Conservation (phyloP, 2,113 vertebrate species). For the Capreolus pygargus region DNA sequence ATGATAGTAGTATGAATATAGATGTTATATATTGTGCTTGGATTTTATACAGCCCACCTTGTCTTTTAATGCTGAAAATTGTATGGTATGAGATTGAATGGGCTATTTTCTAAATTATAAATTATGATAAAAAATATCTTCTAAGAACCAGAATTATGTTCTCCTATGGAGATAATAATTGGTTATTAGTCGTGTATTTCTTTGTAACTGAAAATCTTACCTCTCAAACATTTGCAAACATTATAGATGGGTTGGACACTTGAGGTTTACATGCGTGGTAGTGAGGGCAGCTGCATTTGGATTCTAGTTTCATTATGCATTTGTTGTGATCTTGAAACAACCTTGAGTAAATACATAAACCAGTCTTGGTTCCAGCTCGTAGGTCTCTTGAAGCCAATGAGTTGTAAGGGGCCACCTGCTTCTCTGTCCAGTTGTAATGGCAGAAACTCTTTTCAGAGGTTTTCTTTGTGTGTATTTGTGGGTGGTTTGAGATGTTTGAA, state of each 20-base stretch:
- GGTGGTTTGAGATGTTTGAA: not conserved
- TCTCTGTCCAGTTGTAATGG: not conserved
- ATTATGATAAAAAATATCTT: not conserved
- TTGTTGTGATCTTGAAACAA: not conserved
- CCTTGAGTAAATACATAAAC: not conserved
- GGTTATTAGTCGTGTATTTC: not conserved
- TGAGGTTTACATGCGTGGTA: not conserved
- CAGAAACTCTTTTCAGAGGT: not conserved
- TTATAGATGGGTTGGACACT: not conserved
- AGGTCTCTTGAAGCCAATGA: not conserved
- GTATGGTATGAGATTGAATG: not conserved
- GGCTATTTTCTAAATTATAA: not conserved
- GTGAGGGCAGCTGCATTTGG: not conserved
- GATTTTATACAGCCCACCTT: not conserved
- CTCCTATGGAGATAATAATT: not conserved
- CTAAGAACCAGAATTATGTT: not conserved
- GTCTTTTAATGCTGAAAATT: not conserved
- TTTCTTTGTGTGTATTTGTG: not conserved
- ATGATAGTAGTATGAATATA: not conserved
- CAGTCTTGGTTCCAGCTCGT: not conserved
- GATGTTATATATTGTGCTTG: not conserved
- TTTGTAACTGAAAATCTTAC: not conserved
- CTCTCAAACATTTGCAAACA: not conserved
- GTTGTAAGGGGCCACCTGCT: not conserved
- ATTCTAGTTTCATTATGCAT: not conserved